These are phyloP conservation scores for Tolmerus cingulatus DNA, from an alignment of 2,888 invertebrate species.

Conservation along the genomic window DNA sequence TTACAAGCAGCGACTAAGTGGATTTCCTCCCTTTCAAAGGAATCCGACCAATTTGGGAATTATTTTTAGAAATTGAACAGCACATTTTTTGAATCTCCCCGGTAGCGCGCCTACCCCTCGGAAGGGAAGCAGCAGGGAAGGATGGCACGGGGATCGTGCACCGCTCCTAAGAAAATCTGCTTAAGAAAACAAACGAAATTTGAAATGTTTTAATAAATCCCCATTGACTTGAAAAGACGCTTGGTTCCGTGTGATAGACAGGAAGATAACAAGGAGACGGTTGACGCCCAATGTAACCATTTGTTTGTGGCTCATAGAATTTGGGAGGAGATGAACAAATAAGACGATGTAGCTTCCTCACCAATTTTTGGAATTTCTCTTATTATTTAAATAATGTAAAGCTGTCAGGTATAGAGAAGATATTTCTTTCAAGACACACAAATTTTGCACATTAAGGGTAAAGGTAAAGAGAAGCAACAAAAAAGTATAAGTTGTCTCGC, in stretches of 20 bases:
- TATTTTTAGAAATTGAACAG: conserved; percentile 18
- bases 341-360: not conserved
- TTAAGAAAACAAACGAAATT: conserved; percentile 24
- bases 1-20: conserved; percentile 23
- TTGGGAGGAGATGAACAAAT: not conserved
- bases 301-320: not conserved
- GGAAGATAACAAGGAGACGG: conserved; percentile 17
- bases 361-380: not conserved
- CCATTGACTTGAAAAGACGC: not conserved
- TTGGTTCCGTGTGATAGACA: not conserved
- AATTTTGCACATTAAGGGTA: too few relatives aligned
- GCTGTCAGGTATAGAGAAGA: not conserved
- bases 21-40: conserved; percentile 29
- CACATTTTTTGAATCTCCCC: not conserved
- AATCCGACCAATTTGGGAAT: conserved; percentile 1
- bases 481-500: not conserved
- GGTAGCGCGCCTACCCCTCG: not conserved
- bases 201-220: conserved; percentile 27
- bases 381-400: not conserved
- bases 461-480: not conserved
- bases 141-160: not conserved
- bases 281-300: conserved; percentile 19
- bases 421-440: not conserved
- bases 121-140: not conserved
- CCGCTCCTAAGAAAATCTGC: not conserved